Percentiles rank a stretch among this genome's conserved stretches.
These are phyloP conservation scores for Morpho helenor DNA, from an alignment of 2,888 invertebrate species.

Conservation along the genomic window DNA sequence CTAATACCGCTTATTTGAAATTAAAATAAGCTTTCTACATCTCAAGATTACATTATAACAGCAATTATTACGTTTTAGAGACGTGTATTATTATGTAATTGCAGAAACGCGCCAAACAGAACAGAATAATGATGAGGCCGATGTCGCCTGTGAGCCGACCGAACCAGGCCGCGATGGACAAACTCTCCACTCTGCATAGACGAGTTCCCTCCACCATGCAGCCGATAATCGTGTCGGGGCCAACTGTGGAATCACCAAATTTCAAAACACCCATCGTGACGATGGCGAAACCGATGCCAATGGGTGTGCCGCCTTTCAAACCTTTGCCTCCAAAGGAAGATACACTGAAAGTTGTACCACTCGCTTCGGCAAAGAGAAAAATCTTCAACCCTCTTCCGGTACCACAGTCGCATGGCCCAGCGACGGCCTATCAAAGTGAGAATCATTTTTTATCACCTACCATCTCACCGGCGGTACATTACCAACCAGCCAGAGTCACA, in stretches of 20 bases:
- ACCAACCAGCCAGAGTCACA: slow-evolving; percentile 51
- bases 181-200: slow-evolving; percentile 53
- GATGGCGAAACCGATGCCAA: slow-evolving; percentile 75
- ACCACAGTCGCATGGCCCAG: slow-evolving; percentile 60
- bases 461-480: slow-evolving; percentile 67
- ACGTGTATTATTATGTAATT: slow-evolving; percentile 30
- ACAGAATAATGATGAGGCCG: slow-evolving; percentile 69
- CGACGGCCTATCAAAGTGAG: slow-evolving; percentile 68
- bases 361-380: slow-evolving; percentile 53
- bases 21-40: slow-evolving; percentile 4
- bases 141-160: slow-evolving; percentile 50
- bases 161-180: slow-evolving; percentile 63
- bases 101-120: slow-evolving; percentile 74
- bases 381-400: slow-evolving; percentile 57
- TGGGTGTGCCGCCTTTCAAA: slow-evolving; percentile 87
- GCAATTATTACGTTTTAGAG: neutral
- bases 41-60: neutral
- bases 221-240: slow-evolving; percentile 56
- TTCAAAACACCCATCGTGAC: slow-evolving; percentile 50
- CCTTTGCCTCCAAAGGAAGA: slow-evolving; percentile 84
- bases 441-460: slow-evolving; percentile 56
- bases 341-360: slow-evolving; percentile 75
- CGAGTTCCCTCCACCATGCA: slow-evolving; percentile 56
- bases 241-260: slow-evolving; percentile 43
- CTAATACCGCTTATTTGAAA: slow-evolving; percentile 1